Evolutionary conservation across 2,797 vertebrate species (phyloP).

Genomic region (Limosa lapponica): DNA sequence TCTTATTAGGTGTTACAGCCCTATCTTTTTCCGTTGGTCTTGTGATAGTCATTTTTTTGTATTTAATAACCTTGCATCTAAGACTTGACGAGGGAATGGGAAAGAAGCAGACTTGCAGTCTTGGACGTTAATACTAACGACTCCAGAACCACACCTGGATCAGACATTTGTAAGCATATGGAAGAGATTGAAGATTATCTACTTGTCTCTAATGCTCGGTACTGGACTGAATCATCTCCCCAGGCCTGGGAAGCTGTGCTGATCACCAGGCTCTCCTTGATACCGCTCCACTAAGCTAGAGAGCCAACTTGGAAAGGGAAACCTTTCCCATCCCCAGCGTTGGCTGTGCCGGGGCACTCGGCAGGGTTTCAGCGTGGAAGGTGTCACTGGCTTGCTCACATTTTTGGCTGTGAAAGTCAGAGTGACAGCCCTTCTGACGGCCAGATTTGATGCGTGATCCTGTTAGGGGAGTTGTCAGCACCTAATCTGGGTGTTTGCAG

Average conservation of each 20-base stretch:
- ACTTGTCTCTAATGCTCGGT: not conserved
- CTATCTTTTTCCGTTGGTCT: slow-evolving; percentile 23
- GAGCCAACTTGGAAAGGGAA: slow-evolving; percentile 1
- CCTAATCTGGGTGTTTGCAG: slow-evolving; percentile 14
- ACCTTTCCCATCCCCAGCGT: not conserved
- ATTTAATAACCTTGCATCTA: not conserved
- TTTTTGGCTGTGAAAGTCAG: slow-evolving; percentile 33
- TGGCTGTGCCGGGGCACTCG: not conserved
- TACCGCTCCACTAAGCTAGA: not conserved
- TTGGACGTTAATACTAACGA: not conserved
- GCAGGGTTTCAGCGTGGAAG: not conserved
- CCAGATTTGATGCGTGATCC: not conserved
- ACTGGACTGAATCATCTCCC: not conserved
- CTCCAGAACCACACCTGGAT: slow-evolving; percentile 15
- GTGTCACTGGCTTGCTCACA: not conserved
- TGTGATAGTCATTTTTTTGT: not conserved
- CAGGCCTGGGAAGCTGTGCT: not conserved
- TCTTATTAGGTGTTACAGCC: slow-evolving; percentile 49
- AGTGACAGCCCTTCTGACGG: not conserved
- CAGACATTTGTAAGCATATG: not conserved
- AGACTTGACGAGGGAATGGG: not conserved
- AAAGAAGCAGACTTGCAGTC: not conserved
- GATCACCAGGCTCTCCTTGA: not conserved
- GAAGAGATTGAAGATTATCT: slow-evolving; percentile 15
- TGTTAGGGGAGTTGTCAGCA: slow-evolving; percentile 37